Evolutionary conservation across 2,113 vertebrate species (phyloP).

Genomic region (Aleadryas rufinucha): DNA sequence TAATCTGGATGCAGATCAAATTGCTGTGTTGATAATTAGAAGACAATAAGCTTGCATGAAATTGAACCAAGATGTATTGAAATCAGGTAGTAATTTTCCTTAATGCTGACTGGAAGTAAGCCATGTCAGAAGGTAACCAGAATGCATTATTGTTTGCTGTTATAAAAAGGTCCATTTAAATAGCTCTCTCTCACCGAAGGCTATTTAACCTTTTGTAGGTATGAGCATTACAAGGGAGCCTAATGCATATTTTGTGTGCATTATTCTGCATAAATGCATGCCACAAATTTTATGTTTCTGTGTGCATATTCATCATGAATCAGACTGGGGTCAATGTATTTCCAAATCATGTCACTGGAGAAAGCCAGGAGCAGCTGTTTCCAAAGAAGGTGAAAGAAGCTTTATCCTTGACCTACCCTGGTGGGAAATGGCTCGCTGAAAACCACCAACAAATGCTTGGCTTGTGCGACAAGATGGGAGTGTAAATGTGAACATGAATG

Average conservation of each 20-base stretch:
- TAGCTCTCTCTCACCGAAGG: not conserved
- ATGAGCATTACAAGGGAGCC: conserved; percentile 3
- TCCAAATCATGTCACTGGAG: not conserved
- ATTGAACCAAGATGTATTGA: conserved; percentile 39
- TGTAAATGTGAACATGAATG: not conserved
- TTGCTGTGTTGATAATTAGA: conserved; percentile 53
- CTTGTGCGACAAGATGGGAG: not conserved
- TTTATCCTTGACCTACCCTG: conserved; percentile 27
- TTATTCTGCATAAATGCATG: conserved; percentile 15
- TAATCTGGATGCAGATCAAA: conserved; percentile 31
- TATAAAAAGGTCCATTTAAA: conserved; percentile 52
- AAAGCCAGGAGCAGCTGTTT: conserved; percentile 10
- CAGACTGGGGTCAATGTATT: not conserved
- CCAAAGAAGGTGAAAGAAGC: conserved; percentile 13
- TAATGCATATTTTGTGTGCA: not conserved
- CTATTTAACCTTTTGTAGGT: conserved; percentile 61
- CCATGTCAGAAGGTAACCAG: conserved; percentile 26
- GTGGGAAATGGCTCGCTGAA: not conserved
- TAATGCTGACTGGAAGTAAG: conserved; percentile 51
- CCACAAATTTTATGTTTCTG: not conserved
- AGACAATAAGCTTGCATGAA: conserved; percentile 50
- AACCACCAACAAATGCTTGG: not conserved
- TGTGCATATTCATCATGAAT: conserved; percentile 23
- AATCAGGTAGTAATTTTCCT: conserved; percentile 45
- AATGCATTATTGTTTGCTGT: conserved; percentile 35